These are phyloP conservation scores for Lepidochrysops patricia DNA, from an alignment of 2,888 invertebrate species.

Conservation along the genomic window DNA sequence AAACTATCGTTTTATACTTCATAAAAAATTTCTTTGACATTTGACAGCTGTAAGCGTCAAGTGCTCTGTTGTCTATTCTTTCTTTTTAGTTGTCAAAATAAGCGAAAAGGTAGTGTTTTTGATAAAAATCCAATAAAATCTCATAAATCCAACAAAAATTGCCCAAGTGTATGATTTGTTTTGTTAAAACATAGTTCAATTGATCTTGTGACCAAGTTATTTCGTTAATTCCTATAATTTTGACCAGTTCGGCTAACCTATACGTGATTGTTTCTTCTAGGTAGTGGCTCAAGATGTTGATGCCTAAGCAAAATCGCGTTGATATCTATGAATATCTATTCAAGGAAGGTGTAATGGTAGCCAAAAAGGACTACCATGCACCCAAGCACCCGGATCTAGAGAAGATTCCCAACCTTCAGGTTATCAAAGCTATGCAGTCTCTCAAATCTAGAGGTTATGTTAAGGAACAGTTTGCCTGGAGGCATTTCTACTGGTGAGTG, in stretches of 20 bases:
- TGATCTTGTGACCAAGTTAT: background rate
- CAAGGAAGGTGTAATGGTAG: conserved; percentile 99
- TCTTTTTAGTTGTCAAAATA: conserved; percentile 44
- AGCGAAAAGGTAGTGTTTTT: conserved; percentile 37
- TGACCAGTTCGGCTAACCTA: conserved; percentile 23
- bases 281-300: conserved; percentile 92
- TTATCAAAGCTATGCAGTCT: conserved; percentile 98
- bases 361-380: conserved; percentile 98
- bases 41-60: background rate
- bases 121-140: conserved; percentile 28
- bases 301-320: conserved; percentile 98
- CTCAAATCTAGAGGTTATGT: conserved; percentile 97
- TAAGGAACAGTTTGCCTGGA: conserved; percentile 99
- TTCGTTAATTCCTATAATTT: conserved; percentile 8
- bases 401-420: conserved; percentile 96
- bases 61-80: conserved; percentile 21
- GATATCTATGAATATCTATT: conserved; percentile 98
- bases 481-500: conserved; percentile 96
- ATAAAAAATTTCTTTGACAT: conserved; percentile 4
- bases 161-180: background rate
- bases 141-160: conserved; percentile 27
- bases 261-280: conserved; percentile 49
- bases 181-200: background rate
- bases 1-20: no score
- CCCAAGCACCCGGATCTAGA: conserved; percentile 98